Conservation (phyloP, 2,113 vertebrate genomes). For the Proterorhinus semilunaris region DNA sequence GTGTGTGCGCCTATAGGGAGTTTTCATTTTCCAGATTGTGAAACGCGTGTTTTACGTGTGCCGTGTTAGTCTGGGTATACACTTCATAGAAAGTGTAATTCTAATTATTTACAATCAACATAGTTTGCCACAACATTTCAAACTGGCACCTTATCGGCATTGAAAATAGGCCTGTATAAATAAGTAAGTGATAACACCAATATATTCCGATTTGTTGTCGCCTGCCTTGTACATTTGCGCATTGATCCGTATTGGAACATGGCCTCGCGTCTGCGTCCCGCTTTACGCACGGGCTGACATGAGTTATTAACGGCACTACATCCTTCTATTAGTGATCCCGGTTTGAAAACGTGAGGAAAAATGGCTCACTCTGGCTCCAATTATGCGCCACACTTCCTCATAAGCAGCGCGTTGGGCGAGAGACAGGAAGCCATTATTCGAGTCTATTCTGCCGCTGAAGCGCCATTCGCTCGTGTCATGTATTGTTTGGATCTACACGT, state of each 20-base stretch:
- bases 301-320: constrained; percentile 32
- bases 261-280: not conserved
- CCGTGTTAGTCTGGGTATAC: too few relatives aligned
- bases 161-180: too few relatives aligned
- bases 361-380: constrained; percentile 35
- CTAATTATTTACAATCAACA: too few relatives aligned
- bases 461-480: not conserved
- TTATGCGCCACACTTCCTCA: constrained; percentile 33
- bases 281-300: constrained; percentile 11
- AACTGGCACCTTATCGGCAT: too few relatives aligned
- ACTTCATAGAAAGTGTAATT: too few relatives aligned
- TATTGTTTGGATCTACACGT: constrained; percentile 5
- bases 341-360: constrained; percentile 20
- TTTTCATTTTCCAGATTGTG: too few relatives aligned
- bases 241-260: not conserved
- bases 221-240: not conserved
- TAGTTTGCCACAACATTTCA: too few relatives aligned
- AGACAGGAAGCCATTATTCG: constrained; percentile 37
- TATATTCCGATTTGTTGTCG: not conserved
- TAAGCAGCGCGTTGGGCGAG: constrained; percentile 16
- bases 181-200: too few relatives aligned
- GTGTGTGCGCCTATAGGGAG: too few relatives aligned
- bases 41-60: too few relatives aligned
- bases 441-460: constrained; percentile 7
- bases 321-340: constrained; percentile 23